Evolutionary conservation across 2,888 invertebrate species (phyloP).

Genomic region (Diarsia dahlii): DNA sequence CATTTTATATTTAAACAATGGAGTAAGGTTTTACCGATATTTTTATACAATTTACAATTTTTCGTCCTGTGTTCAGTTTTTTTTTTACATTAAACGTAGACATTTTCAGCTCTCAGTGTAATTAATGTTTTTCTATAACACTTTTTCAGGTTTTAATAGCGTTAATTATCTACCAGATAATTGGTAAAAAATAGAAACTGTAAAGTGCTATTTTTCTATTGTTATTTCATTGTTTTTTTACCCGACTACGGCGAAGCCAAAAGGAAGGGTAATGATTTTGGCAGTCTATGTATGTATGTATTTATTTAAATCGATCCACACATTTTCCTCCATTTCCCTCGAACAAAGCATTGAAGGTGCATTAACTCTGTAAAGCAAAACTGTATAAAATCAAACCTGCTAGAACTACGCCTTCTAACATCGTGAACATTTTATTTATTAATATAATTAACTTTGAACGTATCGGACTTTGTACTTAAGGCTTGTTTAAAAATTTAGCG

Average conservation of each 20-base stretch:
- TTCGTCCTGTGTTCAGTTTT: conserved; percentile 25
- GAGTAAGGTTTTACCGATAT: conserved; percentile 50
- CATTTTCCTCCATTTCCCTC: conserved; percentile 10
- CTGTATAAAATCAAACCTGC: conserved; percentile 43
- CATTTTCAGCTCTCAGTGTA: conserved; percentile 8
- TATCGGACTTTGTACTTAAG: conserved; percentile 89
- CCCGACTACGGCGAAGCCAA: too few relatives aligned
- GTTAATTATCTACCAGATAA: background rate
- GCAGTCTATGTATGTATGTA: too few relatives aligned
- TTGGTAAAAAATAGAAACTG: background rate
- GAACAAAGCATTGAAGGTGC: conserved; percentile 45
- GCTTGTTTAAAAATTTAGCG: conserved; percentile 89
- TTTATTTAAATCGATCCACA: background rate
- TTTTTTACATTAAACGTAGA: conserved; percentile 7
- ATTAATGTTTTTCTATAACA: background rate
- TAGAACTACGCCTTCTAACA: conserved; percentile 68
- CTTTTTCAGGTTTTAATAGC: background rate
- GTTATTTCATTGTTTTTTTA: background rate
- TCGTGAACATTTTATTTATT: conserved; percentile 81
- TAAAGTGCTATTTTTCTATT: background rate
- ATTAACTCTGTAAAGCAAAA: conserved; percentile 44
- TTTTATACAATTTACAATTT: conserved; percentile 42
- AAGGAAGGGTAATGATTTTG: too few relatives aligned
- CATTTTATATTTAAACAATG: conserved; percentile 54
- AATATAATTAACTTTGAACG: conserved; percentile 87